These are phyloP conservation scores for Chaetogeoica ovagalla DNA, from an alignment of 2,888 invertebrate genomes.

Conservation along the genomic window DNA sequence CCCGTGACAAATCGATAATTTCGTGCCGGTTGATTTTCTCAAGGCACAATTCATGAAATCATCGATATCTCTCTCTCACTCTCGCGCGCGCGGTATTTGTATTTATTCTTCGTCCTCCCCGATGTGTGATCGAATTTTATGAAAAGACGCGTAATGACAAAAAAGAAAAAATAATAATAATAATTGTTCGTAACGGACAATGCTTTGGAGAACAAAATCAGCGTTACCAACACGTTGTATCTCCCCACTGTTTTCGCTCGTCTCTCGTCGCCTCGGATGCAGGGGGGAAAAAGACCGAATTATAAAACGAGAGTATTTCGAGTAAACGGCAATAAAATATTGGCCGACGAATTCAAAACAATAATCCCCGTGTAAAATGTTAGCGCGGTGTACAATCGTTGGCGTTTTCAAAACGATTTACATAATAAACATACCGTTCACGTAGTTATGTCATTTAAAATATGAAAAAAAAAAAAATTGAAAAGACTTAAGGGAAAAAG, in stretches of 20 bases:
- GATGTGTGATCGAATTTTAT: slow-evolving; percentile 14
- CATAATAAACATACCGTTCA: neutral
- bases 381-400: neutral
- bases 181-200: slow-evolving; percentile 33
- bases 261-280: neutral
- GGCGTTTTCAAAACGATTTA: neutral
- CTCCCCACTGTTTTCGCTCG: neutral
- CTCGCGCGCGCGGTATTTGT: slow-evolving; percentile 46
- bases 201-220: slow-evolving; percentile 6
- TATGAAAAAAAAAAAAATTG: no score
- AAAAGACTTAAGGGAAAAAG: no score
- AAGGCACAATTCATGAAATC: slow-evolving; percentile 43
- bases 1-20: slow-evolving; percentile 40
- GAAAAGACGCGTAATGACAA: slow-evolving; percentile 23
- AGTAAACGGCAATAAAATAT: no score
- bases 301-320: no score
- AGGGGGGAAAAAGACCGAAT: no score
- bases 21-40: slow-evolving; percentile 49
- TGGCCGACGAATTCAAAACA: no score
- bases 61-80: no score
- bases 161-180: slow-evolving; percentile 9
- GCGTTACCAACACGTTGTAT: neutral
- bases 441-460: no score
- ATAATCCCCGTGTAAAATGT: neutral
- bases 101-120: slow-evolving; percentile 10